Base-by-base conservation (phyloP, 2,888 invertebrate genomes). In the Orchesellides sinensis region DNA sequence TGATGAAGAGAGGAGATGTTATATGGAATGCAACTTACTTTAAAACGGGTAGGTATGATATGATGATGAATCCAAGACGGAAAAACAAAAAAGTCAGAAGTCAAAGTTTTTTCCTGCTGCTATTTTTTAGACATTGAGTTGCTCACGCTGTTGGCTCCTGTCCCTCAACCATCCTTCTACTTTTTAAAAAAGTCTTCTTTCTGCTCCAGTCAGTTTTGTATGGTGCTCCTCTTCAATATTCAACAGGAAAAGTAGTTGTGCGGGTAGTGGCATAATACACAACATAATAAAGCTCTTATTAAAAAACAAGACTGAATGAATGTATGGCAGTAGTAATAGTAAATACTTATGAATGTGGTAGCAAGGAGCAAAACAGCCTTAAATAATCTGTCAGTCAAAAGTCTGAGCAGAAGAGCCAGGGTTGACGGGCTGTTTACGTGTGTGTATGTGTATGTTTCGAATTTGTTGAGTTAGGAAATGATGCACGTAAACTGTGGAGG, bases 371-470 rank as follows among this genome's bases (percentile, higher is more conserved):
- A 79, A 66, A 63, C 63, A 79, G 70, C 56, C 65, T 79, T 79
- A 79, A 79, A 79, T 79, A 79, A 79, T 79, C 79, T 79, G 79
- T 79, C 79, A 79, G 79, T 79, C 79, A 79, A 78, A 61, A 63
- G 61, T 79, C 79, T 61, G 63, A 56, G 40, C 8, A 21, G 68
- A n/a, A 74, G 66, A 79, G 78, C 69, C 78, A 78, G 79, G 65
- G 79, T 54, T 79, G 79, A 79, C 70, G 70, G 79, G 70, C 52
- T 79, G 79, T 79, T 79, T 79, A 79, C 79, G 79, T 79, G 79
- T 78, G 78, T 69, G 78, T 79, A 72, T 78, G 78, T 69, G 78
- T 78, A 59, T 61, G 63, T 70, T 78, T 70, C 63, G 70, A 78
- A 69, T 61, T 79, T 79, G 70, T 54, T 63, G 70, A 79, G 72